These are phyloP conservation scores for Archips xylosteana DNA, from an alignment of 2,888 invertebrate genomes.

Conservation along the genomic window DNA sequence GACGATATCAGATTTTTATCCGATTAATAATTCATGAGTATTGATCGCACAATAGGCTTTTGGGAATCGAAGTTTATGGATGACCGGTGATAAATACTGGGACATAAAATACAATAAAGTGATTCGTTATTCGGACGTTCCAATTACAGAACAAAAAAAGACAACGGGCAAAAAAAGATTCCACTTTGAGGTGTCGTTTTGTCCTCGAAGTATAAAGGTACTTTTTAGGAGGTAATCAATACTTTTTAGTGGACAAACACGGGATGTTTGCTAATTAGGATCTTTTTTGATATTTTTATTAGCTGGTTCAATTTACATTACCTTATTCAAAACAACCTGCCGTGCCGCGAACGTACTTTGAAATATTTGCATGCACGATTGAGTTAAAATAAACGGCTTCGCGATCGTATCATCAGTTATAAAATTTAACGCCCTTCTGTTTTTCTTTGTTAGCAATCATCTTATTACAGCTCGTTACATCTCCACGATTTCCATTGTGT, in stretches of 20 bases:
- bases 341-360: neutral
- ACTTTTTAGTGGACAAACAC: slow-evolving; percentile 18
- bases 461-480: slow-evolving; percentile 44
- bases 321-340: neutral
- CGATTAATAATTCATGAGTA: slow-evolving; percentile 77
- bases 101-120: slow-evolving; percentile 47
- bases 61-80: slow-evolving; percentile 71
- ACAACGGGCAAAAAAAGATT: slow-evolving; percentile 5
- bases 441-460: slow-evolving; percentile 47
- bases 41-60: slow-evolving; percentile 72
- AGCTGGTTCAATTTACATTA: slow-evolving; percentile 2
- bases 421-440: slow-evolving; percentile 49
- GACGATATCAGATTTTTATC: slow-evolving; percentile 70
- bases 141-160: slow-evolving; percentile 26
- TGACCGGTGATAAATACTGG: slow-evolving; percentile 59
- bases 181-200: slow-evolving; percentile 14
- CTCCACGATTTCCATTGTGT: slow-evolving; percentile 48
- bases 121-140: slow-evolving; percentile 29
- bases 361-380: slow-evolving; percentile 25
- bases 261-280: slow-evolving; percentile 23
- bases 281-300: slow-evolving; percentile 19
- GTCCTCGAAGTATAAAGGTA: slow-evolving; percentile 10
- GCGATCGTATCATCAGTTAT: slow-evolving; percentile 42
- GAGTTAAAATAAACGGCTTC: slow-evolving; percentile 27
- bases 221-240: slow-evolving; percentile 26